A percentile compares a stretch with the other conserved stretches of the same genome.
phyloP scores from a whole-genome alignment of 1,140 invertebrate species.

The Drosophila punjabiensis region DNA sequence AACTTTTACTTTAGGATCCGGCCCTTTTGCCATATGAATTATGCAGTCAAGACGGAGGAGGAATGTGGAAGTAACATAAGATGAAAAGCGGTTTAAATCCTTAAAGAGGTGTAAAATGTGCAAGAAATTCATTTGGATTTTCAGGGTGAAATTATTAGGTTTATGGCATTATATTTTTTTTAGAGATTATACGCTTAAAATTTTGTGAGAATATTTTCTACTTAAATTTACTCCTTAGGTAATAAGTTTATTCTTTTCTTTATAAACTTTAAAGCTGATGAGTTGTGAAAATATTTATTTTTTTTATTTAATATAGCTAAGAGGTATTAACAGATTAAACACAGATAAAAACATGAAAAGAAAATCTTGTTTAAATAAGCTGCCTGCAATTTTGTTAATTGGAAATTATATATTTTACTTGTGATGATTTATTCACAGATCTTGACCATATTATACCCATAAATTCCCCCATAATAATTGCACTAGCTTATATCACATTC shows the following conservation, averaged over 20 bases:
- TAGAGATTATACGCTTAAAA: neutral
- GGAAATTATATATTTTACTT: neutral
- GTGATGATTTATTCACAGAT: slow-evolving; percentile 20
- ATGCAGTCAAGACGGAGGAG: slow-evolving; percentile 25
- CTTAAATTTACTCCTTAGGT: neutral
- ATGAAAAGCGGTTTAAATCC: slow-evolving; percentile 38
- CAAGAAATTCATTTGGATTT: neutral
- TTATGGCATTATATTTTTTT: neutral
- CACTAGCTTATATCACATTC: slow-evolving; percentile 13
- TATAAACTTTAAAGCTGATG: too few relatives aligned
- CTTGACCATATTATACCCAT: neutral
- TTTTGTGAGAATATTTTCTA: too few relatives aligned
- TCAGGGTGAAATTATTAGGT: neutral
- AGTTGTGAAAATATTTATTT: too few relatives aligned
- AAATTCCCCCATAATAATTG: neutral
- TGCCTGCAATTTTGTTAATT: slow-evolving; percentile 9
- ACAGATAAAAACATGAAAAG: neutral
- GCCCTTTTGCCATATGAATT: slow-evolving; percentile 48
- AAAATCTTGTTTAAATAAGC: neutral
- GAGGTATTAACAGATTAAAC: neutral
- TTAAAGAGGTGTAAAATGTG: slow-evolving; percentile 11
- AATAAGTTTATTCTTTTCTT: neutral
- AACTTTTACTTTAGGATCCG: slow-evolving; percentile 37
- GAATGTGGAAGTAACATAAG: slow-evolving; percentile 1
- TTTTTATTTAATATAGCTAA: neutral